Base-by-base conservation (phyloP, 2,113 vertebrate genomes). In the Paralichthys olivaceus region DNA sequence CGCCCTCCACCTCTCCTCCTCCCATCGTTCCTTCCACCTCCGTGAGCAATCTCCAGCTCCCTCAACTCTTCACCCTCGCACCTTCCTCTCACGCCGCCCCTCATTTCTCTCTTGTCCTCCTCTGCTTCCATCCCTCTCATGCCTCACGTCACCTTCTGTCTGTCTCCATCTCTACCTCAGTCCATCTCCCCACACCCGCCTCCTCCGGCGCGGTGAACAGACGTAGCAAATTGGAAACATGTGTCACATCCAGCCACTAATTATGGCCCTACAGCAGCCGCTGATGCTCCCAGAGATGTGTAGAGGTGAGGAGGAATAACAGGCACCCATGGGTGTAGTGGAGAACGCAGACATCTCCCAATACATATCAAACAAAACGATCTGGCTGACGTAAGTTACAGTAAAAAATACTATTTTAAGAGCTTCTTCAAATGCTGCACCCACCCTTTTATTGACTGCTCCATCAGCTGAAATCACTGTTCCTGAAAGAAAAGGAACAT, bases 161-260 rank as follows among this genome's bases (percentile, higher is more conserved):
- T 81, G 68, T 79, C 77, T 78, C 49, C 73, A 69, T 90, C 79
- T 83, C 65, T 56, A 49, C 71, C 66, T 83, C 77, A 29, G 74
- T 78, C 71, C 22, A 23, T 58, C 82, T 56, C 34, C 2, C 71
- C 26, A 11, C 28, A 25, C 65, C 51, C 71, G 23, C 14, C 70
- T 58, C 77, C 51, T 69, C 22, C 45, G 2, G 49, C 43, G 71
- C 71, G 28, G 56, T 55, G 87, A 88, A 78, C 88, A 92, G 89
- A 91, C 80, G 79, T 83, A 73, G 84, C 85, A 91, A 88, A 93
- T 94, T 92, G 89, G 84, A 91, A 91, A 93, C 92, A 93, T 87
- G 92, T 94, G 93, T 93, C 90, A 87, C 86, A 85, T 91, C 88
- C 87, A 91, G 91, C 72, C 66, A 76, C 87, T 92, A 93, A 93